phyloP scores from a whole-genome alignment of 2,888 invertebrate species.

The Brassicogethes aeneus region DNA sequence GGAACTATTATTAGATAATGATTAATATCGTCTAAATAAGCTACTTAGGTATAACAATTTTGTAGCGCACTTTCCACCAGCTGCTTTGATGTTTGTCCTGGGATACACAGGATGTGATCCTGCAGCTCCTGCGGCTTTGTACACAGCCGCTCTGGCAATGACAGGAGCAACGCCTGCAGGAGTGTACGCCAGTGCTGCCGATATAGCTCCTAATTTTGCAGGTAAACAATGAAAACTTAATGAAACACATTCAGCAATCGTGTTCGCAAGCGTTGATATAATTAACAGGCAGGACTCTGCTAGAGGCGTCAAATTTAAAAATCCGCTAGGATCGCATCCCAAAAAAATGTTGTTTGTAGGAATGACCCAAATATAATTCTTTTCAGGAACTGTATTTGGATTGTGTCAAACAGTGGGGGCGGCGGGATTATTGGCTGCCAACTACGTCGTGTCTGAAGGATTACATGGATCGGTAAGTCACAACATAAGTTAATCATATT shows the following conservation, averaged over 20 bases:
- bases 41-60: too few species aligned
- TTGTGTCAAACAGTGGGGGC: slow-evolving; percentile 49
- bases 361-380: not conserved
- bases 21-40: too few species aligned
- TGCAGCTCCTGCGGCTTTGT: slow-evolving; percentile 47
- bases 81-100: slow-evolving; percentile 49
- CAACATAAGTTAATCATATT: slow-evolving; percentile 1
- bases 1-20: too few species aligned
- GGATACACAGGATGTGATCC: slow-evolving; percentile 53
- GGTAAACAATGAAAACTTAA: too few species aligned
- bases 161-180: slow-evolving; percentile 51
- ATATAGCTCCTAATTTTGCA: slow-evolving; percentile 48
- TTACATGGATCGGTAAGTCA: slow-evolving; percentile 48
- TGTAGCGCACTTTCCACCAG: slow-evolving; percentile 49
- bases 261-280: not conserved
- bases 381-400: slow-evolving; percentile 41
- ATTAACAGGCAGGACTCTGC: slow-evolving; percentile 1
- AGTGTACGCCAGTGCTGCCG: slow-evolving; percentile 49
- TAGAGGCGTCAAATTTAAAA: not conserved
- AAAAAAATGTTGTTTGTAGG: not conserved
- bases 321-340: too few species aligned
- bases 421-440: slow-evolving; percentile 47
- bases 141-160: slow-evolving; percentile 48
- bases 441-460: slow-evolving; percentile 50
- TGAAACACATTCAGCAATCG: too few species aligned